Evolutionary conservation across 2,888 invertebrate genomes (phyloP).

Genomic region (Himalopsyche tibetana): DNA sequence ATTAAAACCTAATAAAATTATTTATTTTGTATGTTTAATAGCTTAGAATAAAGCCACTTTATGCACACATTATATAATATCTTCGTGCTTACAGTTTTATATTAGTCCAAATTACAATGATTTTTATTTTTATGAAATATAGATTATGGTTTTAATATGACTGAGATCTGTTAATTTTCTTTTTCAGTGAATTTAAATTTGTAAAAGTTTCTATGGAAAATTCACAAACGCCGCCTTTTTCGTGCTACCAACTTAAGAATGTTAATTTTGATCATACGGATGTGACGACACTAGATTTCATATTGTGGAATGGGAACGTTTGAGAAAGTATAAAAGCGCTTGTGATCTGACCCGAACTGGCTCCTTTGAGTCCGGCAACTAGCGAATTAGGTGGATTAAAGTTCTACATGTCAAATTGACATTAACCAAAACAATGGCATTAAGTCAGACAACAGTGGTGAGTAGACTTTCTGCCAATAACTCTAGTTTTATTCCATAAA

Average conservation of each 20-base stretch:
- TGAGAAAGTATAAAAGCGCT: constrained; percentile 63
- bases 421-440: constrained; percentile 75
- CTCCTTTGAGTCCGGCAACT: constrained; percentile 60
- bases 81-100: too few relatives aligned
- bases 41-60: too few relatives aligned
- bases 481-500: constrained; percentile 36
- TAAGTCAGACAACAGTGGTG: constrained; percentile 84
- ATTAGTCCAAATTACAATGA: too few relatives aligned
- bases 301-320: constrained; percentile 63
- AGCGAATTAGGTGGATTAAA: constrained; percentile 50
- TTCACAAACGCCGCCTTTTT: neutral
- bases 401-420: constrained; percentile 39
- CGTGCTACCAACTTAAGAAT: neutral
- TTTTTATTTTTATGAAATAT: too few relatives aligned
- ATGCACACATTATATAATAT: too few relatives aligned
- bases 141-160: too few relatives aligned
- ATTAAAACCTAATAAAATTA: too few relatives aligned
- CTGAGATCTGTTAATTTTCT: too few relatives aligned
- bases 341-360: constrained; percentile 53
- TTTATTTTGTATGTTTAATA: too few relatives aligned
- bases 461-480: constrained; percentile 68
- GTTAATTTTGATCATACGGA: constrained; percentile 45
- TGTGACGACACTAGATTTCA: constrained; percentile 58
- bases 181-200: too few relatives aligned
- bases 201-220: too few relatives aligned